phyloP scores from a whole-genome alignment of 1,140 invertebrate species.

The Pissodes strobi region DNA sequence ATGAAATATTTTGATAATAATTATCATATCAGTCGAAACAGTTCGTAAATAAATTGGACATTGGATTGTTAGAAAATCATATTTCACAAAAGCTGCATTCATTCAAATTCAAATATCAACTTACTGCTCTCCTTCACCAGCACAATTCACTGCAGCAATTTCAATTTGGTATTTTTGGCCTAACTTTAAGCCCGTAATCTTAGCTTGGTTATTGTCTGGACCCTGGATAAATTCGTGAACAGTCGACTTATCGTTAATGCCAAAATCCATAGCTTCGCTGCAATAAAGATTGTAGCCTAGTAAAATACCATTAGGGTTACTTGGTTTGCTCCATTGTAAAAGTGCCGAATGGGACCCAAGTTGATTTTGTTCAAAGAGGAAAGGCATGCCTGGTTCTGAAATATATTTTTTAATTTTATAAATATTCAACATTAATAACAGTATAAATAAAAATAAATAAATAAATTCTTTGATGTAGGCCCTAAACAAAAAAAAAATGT shows the following conservation, averaged over 20 bases:
- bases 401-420: background rate
- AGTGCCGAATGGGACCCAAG: constrained; percentile 86
- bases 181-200: constrained; percentile 82
- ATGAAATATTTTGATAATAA: too few species aligned
- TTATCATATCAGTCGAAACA: too few species aligned
- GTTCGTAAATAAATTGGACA: too few species aligned
- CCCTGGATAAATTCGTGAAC: constrained; percentile 74
- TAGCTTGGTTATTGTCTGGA: constrained; percentile 74
- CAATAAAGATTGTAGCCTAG: constrained; percentile 93
- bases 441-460: too few species aligned
- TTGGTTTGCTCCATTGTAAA: constrained; percentile 89
- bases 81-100: constrained; percentile 4
- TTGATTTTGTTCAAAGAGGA: constrained; percentile 77
- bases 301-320: constrained; percentile 89
- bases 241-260: constrained; percentile 60
- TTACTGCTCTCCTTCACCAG: constrained; percentile 77
- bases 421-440: too few species aligned
- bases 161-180: constrained; percentile 87
- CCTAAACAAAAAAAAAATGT: too few species aligned
- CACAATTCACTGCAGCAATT: constrained; percentile 79
- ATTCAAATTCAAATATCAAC: background rate
- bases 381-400: constrained; percentile 82
- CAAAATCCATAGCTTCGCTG: constrained; percentile 76
- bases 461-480: too few species aligned
- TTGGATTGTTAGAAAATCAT: too few species aligned